Percentiles rank a stretch among this genome's conserved stretches.
phyloP scores from a whole-genome alignment of 2,113 vertebrate species.

The Chrysochloris asiatica region DNA sequence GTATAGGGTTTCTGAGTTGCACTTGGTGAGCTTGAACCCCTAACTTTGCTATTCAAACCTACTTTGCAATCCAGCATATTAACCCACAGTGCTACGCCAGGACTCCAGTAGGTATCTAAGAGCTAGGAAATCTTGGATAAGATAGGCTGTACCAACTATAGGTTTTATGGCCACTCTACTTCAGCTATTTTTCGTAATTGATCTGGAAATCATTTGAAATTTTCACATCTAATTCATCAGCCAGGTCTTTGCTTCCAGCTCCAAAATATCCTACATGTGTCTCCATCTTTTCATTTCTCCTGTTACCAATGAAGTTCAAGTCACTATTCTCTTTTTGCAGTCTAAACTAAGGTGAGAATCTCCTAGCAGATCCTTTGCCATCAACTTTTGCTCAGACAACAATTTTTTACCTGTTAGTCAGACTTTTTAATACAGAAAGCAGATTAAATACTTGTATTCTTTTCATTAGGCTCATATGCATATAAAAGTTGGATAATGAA shows the following conservation, averaged over 20 bases:
- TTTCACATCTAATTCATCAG: neutral
- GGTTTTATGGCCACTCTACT: neutral
- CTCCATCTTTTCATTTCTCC: neutral
- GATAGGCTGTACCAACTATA: fast-evolving
- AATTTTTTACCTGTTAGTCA: neutral
- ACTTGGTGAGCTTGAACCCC: too few relatives aligned
- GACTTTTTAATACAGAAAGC: neutral
- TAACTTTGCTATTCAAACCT: too few relatives aligned
- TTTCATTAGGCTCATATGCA: neutral
- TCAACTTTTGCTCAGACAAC: neutral
- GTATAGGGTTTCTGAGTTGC: too few relatives aligned
- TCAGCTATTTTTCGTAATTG: too few relatives aligned
- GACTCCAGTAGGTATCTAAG: too few relatives aligned
- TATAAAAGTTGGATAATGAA: neutral
- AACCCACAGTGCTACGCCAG: too few relatives aligned
- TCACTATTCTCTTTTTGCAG: too few relatives aligned
- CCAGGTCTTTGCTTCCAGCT: neutral
- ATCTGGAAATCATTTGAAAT: neutral
- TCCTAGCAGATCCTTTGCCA: neutral
- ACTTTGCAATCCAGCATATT: too few relatives aligned
- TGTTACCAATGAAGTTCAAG: neutral
- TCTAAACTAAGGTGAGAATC: neutral
- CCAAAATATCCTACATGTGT: fast-evolving
- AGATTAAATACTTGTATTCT: neutral
- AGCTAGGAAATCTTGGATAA: neutral